These are phyloP conservation scores for Mesaphorura yosii DNA, from an alignment of 1,140 invertebrate genomes.

Conservation along the genomic window DNA sequence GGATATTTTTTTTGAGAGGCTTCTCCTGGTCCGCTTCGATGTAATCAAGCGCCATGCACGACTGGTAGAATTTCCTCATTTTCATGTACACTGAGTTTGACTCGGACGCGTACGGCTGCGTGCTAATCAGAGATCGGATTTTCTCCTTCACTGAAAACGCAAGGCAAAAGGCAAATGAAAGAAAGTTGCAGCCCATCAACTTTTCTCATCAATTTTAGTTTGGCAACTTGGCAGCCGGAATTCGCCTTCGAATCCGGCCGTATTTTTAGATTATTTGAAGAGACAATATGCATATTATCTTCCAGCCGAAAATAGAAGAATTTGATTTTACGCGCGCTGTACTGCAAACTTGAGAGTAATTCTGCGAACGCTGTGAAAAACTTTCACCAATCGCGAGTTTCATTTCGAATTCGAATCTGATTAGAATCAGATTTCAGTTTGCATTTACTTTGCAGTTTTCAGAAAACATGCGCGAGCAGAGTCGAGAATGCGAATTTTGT, in stretches of 20 bases:
- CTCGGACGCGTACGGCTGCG: constrained; percentile 33
- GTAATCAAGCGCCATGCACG: constrained; percentile 38
- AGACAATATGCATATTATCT: neutral
- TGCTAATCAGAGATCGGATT: constrained; percentile 34
- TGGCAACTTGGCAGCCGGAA: too few species aligned
- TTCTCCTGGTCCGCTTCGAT: constrained; percentile 36
- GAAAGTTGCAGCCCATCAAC: neutral
- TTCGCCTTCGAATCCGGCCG: neutral
- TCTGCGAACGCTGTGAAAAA: too few species aligned
- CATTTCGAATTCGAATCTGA: neutral
- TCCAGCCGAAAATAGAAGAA: too few species aligned
- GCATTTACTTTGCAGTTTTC: neutral
- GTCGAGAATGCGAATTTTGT: too few species aligned
- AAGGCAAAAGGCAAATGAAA: neutral
- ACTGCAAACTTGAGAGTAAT: too few species aligned
- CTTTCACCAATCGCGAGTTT: too few species aligned
- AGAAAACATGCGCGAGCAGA: neutral
- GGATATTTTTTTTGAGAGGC: constrained; percentile 36
- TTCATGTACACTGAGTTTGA: constrained; percentile 37
- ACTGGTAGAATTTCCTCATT: constrained; percentile 39
- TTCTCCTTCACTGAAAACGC: constrained; percentile 26
- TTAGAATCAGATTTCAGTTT: neutral
- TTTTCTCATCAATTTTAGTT: neutral
- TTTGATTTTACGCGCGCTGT: too few species aligned
- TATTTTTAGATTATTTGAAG: neutral